These are phyloP conservation scores for Alexandromys fortis DNA, from an alignment of 2,113 vertebrate species.

Conservation along the genomic window DNA sequence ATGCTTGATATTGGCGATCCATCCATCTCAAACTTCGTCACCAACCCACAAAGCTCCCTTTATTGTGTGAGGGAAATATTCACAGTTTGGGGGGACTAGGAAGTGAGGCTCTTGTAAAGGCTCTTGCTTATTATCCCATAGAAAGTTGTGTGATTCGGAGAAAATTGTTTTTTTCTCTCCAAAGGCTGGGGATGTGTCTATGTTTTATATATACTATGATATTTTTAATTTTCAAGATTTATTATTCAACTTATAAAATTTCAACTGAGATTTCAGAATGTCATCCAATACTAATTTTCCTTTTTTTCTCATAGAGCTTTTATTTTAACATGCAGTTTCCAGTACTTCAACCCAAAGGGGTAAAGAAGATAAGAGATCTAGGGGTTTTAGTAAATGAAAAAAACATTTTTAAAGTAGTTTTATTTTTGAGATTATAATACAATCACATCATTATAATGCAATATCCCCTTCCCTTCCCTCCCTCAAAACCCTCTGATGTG, in stretches of 20 bases:
- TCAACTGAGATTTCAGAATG: not conserved
- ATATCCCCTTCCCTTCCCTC: too few species aligned
- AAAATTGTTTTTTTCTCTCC: not conserved
- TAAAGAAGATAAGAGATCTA: not conserved
- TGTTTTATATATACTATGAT: not conserved
- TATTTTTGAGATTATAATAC: not conserved
- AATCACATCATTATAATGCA: not conserved
- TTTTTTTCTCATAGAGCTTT: not conserved
- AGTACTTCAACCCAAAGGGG: too few species aligned
- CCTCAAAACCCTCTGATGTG: not conserved
- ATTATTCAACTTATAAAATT: not conserved
- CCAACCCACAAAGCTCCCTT: not conserved
- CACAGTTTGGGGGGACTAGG: not conserved
- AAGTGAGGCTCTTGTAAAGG: not conserved
- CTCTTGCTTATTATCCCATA: not conserved
- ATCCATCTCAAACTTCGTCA: not conserved
- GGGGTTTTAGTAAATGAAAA: not conserved
- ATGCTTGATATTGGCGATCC: not conserved
- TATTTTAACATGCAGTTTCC: not conserved
- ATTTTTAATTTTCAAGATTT: constrained; percentile 47
- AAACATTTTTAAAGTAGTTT: not conserved
- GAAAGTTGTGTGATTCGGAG: not conserved
- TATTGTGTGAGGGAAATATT: not conserved
- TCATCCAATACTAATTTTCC: not conserved
- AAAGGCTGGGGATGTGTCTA: not conserved